These are phyloP conservation scores for Engraulis encrasicolus DNA, from an alignment of 2,113 vertebrate genomes.

Conservation along the genomic window DNA sequence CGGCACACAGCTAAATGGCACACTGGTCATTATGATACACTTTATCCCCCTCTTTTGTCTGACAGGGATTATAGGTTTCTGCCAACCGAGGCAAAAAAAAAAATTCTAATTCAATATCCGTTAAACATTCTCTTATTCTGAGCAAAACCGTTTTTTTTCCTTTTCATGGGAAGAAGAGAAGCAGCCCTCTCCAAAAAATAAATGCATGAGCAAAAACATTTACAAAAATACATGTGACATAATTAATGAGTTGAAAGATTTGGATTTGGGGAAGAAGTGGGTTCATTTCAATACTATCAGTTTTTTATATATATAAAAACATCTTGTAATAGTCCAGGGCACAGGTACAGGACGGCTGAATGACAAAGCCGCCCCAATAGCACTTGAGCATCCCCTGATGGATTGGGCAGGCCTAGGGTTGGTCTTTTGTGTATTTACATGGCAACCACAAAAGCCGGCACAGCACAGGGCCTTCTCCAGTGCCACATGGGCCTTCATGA, in stretches of 20 bases:
- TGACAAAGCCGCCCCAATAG: not conserved
- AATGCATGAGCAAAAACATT: too few species aligned
- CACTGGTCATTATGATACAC: constrained; percentile 53
- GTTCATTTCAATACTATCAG: too few species aligned
- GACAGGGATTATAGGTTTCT: constrained; percentile 52
- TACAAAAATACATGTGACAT: not conserved
- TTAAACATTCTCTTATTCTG: constrained; percentile 17
- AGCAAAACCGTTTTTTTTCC: not conserved
- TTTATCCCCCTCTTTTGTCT: constrained; percentile 48
- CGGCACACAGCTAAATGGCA: constrained; percentile 52
- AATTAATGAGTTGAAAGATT: too few species aligned
- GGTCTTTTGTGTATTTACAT: not conserved
- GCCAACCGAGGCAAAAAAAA: constrained; percentile 30
- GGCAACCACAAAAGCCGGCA: not conserved
- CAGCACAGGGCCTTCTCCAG: not conserved
- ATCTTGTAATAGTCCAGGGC: too few species aligned
- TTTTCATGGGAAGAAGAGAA: not conserved
- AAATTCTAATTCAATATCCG: constrained; percentile 4
- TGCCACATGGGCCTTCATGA: too few species aligned
- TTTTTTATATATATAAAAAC: too few species aligned
- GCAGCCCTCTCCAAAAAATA: too few species aligned
- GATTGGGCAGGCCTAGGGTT: not conserved
- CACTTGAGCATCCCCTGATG: not conserved
- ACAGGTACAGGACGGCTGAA: not conserved
- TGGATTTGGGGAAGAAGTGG: not conserved